Conservation (phyloP, 1,140 invertebrate genomes). For the Diploscapter pachys region DNA sequence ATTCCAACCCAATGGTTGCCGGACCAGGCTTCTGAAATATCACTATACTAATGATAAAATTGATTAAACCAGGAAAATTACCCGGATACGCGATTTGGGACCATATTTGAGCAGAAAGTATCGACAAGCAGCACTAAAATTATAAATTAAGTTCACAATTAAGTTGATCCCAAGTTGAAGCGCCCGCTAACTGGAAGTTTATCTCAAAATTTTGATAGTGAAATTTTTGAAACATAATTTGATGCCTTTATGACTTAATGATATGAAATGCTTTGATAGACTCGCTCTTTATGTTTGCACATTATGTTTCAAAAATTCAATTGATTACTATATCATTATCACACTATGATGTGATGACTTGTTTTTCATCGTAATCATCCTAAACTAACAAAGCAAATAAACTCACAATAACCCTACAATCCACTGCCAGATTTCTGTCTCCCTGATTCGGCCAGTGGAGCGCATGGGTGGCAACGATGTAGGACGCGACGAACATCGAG, state of each 20-base stretch:
- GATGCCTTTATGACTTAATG: too few relatives aligned
- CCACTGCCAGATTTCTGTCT: conserved; percentile 51
- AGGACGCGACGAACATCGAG: conserved; percentile 45
- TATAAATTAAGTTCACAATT: neutral
- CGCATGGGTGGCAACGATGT: conserved; percentile 45
- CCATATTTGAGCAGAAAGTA: conserved; percentile 55
- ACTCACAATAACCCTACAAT: conserved; percentile 50
- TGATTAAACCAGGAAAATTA: conserved; percentile 39
- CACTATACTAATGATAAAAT: conserved; percentile 32
- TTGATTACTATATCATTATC: neutral
- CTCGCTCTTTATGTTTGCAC: neutral
- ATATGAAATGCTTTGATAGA: too few relatives aligned
- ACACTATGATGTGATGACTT: neutral
- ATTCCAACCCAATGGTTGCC: conserved; percentile 56
- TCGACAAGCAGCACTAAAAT: conserved; percentile 50
- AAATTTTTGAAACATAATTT: too few relatives aligned
- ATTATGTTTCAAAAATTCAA: neutral
- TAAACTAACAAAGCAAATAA: neutral
- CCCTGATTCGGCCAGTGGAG: conserved; percentile 48
- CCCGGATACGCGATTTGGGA: conserved; percentile 53
- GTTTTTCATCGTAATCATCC: neutral
- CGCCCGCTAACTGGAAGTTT: too few relatives aligned
- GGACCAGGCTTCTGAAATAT: conserved; percentile 40
- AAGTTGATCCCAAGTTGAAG: neutral
- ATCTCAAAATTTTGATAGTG: too few relatives aligned